These are phyloP conservation scores for Carposina sasakii DNA, from an alignment of 1,140 invertebrate genomes.

Conservation along the genomic window DNA sequence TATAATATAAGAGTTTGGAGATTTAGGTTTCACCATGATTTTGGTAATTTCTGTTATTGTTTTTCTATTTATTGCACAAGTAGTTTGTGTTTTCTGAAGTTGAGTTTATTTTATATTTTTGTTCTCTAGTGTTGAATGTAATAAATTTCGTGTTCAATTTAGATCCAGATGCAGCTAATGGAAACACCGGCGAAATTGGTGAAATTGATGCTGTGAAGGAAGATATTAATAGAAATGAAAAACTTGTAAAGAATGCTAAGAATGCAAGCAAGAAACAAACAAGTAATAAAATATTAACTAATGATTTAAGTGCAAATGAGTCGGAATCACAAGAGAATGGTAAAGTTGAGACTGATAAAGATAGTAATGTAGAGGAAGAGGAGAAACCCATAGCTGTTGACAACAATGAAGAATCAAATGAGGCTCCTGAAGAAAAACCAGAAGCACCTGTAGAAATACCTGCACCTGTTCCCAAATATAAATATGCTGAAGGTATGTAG, in stretches of 20 bases:
- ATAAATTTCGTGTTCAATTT: conserved; percentile 13
- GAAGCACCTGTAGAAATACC: conserved; percentile 18
- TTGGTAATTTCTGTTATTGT: too few relatives aligned
- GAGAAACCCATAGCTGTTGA: conserved; percentile 27
- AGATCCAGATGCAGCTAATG: conserved; percentile 59
- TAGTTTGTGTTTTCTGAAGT: too few relatives aligned
- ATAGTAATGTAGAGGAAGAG: conserved; percentile 50
- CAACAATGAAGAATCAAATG: conserved; percentile 27
- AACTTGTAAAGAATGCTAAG: conserved; percentile 52
- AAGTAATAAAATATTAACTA: conserved; percentile 42
- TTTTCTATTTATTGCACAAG: too few relatives aligned
- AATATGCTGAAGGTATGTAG: conserved; percentile 46
- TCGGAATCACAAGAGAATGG: conserved; percentile 58
- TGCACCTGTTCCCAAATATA: conserved; percentile 54
- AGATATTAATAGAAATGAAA: conserved; percentile 60
- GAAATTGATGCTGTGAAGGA: conserved; percentile 51
- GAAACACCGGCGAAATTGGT: conserved; percentile 44
- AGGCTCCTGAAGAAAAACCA: conserved; percentile 15
- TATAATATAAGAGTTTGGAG: too few relatives aligned
- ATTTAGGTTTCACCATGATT: too few relatives aligned
- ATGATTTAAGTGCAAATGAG: conserved; percentile 41
- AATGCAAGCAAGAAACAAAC: conserved; percentile 52
- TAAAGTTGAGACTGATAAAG: conserved; percentile 66
- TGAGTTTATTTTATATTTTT: background rate
- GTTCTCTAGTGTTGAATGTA: too few relatives aligned